A percentile compares a stretch with the other conserved stretches of the same genome.
phyloP scores from a whole-genome alignment of 2,797 vertebrate genomes.

The Sandelia bainsii region DNA sequence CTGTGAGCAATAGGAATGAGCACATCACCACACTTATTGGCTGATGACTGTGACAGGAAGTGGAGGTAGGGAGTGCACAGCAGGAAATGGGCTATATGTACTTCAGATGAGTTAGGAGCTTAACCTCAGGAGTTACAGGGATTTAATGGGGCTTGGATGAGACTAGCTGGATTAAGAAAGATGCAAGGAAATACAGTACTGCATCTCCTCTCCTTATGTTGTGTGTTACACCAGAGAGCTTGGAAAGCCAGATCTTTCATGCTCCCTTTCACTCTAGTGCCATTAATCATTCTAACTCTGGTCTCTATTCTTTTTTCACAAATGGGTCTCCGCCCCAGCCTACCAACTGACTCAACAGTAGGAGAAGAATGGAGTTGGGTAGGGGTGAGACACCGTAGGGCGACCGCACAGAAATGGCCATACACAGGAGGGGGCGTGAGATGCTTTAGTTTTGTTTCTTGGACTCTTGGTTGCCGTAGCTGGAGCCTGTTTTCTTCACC shows the following conservation, averaged over 20 bases:
- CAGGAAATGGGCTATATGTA: slow-evolving; percentile 54
- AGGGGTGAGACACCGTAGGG: slow-evolving; percentile 48
- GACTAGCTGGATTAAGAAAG: slow-evolving; percentile 55
- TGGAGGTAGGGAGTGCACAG: slow-evolving; percentile 45
- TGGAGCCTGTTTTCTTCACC: slow-evolving; percentile 97
- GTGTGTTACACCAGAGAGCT: slow-evolving; percentile 56
- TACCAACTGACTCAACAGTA: slow-evolving; percentile 54
- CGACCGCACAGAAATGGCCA: slow-evolving; percentile 20
- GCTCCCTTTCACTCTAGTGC: slow-evolving; percentile 49
- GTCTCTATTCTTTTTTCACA: slow-evolving; percentile 68
- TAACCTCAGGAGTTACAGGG: slow-evolving; percentile 42
- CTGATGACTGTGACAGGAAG: slow-evolving; percentile 59
- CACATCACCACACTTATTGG: slow-evolving; percentile 30
- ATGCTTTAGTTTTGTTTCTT: slow-evolving; percentile 93
- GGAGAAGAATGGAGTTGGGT: slow-evolving; percentile 63
- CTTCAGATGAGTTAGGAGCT: slow-evolving; percentile 48
- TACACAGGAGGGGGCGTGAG: slow-evolving; percentile 49
- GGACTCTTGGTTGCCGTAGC: slow-evolving; percentile 93
- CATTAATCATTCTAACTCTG: slow-evolving; percentile 64
- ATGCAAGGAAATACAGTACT: slow-evolving; percentile 30
- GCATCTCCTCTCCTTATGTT: slow-evolving; percentile 49
- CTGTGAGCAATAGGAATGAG: slow-evolving; percentile 27
- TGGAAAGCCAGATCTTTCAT: slow-evolving; percentile 42
- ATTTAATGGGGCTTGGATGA: slow-evolving; percentile 42
- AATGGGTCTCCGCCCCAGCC: slow-evolving; percentile 58